Evolutionary conservation across 2,113 vertebrate species (phyloP).

Genomic region (Polypterus bichir): DNA sequence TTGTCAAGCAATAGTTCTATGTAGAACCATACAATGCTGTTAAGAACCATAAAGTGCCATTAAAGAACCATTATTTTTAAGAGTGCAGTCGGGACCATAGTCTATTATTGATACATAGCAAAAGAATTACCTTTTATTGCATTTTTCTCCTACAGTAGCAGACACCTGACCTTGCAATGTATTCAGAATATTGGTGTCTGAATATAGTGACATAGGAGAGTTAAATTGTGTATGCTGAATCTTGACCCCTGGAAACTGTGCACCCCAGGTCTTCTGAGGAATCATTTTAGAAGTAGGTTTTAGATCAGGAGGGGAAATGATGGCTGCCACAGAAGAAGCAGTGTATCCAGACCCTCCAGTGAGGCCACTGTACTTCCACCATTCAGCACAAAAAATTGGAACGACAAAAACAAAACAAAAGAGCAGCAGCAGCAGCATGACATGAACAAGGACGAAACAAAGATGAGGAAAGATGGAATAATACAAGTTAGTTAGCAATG

Average conservation of each 20-base stretch:
- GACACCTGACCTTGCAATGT: conserved; percentile 65
- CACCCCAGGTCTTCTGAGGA: conserved; percentile 61
- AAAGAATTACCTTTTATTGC: conserved; percentile 44
- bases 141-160: conserved; percentile 56
- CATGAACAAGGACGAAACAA: conserved; percentile 28
- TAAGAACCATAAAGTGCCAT: no score
- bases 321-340: conserved; percentile 36
- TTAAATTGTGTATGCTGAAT: conserved; percentile 66
- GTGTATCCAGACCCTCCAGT: conserved; percentile 16
- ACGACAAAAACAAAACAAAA: conserved; percentile 43
- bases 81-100: no score
- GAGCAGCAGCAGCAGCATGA: conserved; percentile 14
- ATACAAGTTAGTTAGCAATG: no score
- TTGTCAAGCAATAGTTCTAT: no score
- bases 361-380: no score
- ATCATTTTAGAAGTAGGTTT: conserved; percentile 58
- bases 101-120: no score
- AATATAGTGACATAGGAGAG: conserved; percentile 64
- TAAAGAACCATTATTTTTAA: no score
- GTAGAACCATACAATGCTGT: no score
- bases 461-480: neutral
- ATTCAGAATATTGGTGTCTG: conserved; percentile 68
- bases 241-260: conserved; percentile 65
- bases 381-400: conserved; percentile 43
- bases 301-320: conserved; percentile 57